phyloP scores from a whole-genome alignment of 2,888 invertebrate genomes.

The Drosophila monieri region DNA sequence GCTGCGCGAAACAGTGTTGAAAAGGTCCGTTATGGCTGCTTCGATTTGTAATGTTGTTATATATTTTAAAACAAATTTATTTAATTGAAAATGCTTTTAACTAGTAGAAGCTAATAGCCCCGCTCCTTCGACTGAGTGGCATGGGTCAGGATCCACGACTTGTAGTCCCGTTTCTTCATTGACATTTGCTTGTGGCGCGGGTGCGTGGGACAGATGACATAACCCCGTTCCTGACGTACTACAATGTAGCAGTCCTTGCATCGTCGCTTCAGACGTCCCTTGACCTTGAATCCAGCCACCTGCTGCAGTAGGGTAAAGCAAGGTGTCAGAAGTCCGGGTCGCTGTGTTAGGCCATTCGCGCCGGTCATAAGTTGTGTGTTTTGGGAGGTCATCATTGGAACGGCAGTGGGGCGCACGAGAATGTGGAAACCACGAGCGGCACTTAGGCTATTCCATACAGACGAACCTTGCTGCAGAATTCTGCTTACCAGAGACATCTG shows the following conservation, averaged over 20 bases:
- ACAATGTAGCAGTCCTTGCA: slow-evolving; percentile 93
- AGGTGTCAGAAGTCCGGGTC: slow-evolving; percentile 69
- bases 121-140: slow-evolving; percentile 87
- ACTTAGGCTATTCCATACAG: slow-evolving; percentile 42
- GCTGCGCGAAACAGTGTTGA: slow-evolving; percentile 28
- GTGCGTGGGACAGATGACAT: slow-evolving; percentile 90
- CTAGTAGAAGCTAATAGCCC: slow-evolving; percentile 66
- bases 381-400: slow-evolving; percentile 23
- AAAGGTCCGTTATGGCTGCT: slow-evolving; percentile 4
- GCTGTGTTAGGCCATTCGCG: slow-evolving; percentile 28
- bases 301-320: slow-evolving; percentile 78
- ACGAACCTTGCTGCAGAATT: slow-evolving; percentile 51
- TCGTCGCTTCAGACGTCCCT: slow-evolving; percentile 87
- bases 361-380: slow-evolving; percentile 30
- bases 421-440: slow-evolving; percentile 68
- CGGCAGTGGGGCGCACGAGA: slow-evolving; percentile 58
- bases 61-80: slow-evolving; percentile 4
- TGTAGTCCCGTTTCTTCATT: slow-evolving; percentile 88
- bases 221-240: slow-evolving; percentile 87
- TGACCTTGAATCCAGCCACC: slow-evolving; percentile 89
- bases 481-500: slow-evolving; percentile 75
- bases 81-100: slow-evolving; percentile 30
- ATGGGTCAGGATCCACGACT: slow-evolving; percentile 90
- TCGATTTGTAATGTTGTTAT: slow-evolving; percentile 9
- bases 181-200: slow-evolving; percentile 93